Conservation (phyloP, 2,797 vertebrate genomes). For the Spinus olivaceus region DNA sequence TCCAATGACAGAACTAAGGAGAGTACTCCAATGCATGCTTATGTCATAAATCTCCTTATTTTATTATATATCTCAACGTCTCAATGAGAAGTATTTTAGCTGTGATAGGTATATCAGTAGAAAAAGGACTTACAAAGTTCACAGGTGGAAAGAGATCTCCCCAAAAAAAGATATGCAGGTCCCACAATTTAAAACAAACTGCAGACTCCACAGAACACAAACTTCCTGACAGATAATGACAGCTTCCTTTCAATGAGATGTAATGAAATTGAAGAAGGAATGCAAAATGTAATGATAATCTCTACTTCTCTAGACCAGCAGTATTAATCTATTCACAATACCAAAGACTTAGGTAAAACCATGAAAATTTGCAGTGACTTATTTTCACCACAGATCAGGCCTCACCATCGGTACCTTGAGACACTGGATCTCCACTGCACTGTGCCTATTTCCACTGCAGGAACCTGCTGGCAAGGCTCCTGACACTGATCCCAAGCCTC, state of each 20-base stretch:
- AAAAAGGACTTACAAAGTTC: background rate
- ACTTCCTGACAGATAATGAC: background rate
- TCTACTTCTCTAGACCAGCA: background rate
- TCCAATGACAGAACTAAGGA: background rate
- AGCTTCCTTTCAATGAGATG: background rate
- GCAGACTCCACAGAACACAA: background rate
- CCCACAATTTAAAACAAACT: background rate
- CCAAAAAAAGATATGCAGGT: rapidly evolving
- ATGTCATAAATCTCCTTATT: background rate
- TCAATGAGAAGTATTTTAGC: background rate
- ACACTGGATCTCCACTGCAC: background rate
- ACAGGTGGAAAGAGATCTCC: background rate
- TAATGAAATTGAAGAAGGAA: background rate
- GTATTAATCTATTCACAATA: background rate
- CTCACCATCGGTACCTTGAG: background rate
- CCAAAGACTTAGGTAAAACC: background rate
- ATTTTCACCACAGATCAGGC: background rate
- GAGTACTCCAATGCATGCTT: background rate
- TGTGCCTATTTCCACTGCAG: background rate
- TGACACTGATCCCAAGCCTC: background rate
- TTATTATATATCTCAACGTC: background rate
- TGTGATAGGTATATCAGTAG: background rate
- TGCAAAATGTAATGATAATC: background rate
- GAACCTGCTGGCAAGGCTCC: background rate
- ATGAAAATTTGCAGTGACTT: background rate